These are phyloP conservation scores for Chelonus insularis DNA, from an alignment of 1,140 invertebrate genomes.

Conservation along the genomic window DNA sequence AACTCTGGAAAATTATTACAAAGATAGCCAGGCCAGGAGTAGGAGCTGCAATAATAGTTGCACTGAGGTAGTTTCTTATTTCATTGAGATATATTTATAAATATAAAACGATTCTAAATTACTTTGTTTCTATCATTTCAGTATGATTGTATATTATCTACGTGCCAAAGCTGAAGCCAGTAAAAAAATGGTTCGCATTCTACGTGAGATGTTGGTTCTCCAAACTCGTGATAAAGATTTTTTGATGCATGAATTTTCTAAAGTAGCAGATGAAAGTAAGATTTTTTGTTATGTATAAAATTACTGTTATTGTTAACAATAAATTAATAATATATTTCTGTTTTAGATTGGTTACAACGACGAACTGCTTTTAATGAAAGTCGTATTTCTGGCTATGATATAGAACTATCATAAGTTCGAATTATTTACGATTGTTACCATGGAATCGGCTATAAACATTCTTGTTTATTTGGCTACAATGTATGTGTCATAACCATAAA, in stretches of 20 bases:
- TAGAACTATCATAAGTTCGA: too few species aligned
- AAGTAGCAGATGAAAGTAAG: constrained; percentile 51
- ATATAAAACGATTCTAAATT: constrained; percentile 4
- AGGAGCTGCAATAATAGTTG: constrained; percentile 60
- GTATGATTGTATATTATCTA: constrained; percentile 71
- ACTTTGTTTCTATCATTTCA: constrained; percentile 41
- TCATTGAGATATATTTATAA: constrained; percentile 15
- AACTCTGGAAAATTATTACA: constrained; percentile 50
- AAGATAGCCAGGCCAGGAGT: constrained; percentile 61
- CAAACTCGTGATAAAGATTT: constrained; percentile 78
- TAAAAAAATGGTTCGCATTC: constrained; percentile 65
- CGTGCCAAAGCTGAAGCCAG: constrained; percentile 67
- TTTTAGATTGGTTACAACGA: constrained; percentile 28
- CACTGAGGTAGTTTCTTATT: constrained; percentile 60
- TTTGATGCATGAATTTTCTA: constrained; percentile 64
- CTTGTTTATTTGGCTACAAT: too few species aligned
- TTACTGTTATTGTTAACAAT: background rate
- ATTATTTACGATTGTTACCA: too few species aligned
- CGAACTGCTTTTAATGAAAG: constrained; percentile 24
- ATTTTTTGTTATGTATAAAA: constrained; percentile 20
- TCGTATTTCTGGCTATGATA: constrained; percentile 10
- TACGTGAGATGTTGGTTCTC: constrained; percentile 70
- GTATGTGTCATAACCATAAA: too few species aligned
- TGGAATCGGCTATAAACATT: too few species aligned
- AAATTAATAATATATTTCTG: background rate